Conservation (phyloP, 2,888 invertebrate genomes). For the Euproctis similis region DNA sequence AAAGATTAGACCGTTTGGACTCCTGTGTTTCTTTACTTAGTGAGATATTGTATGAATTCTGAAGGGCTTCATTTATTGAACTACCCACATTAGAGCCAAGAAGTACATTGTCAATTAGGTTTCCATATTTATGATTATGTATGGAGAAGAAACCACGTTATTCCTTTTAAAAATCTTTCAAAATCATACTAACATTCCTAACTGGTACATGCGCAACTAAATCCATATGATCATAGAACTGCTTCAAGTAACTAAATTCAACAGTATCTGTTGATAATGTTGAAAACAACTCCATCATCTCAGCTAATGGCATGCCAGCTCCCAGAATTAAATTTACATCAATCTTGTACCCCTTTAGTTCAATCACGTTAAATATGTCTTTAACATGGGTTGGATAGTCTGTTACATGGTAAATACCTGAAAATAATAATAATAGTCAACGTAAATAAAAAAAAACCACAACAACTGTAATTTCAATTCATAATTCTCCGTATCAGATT, state of each 20-base stretch:
- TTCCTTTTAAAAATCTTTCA: too few relatives aligned
- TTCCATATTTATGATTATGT: not conserved
- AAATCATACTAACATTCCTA: conserved; percentile 80
- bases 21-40: too few relatives aligned
- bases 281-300: conserved; percentile 58
- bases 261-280: conserved; percentile 32
- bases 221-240: conserved; percentile 79
- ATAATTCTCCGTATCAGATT: too few relatives aligned
- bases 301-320: conserved; percentile 49
- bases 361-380: conserved; percentile 48
- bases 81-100: too few relatives aligned
- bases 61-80: too few relatives aligned
- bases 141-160: too few relatives aligned
- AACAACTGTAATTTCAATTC: too few relatives aligned
- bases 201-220: conserved; percentile 83
- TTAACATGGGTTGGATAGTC: conserved; percentile 48
- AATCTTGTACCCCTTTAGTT: conserved; percentile 38
- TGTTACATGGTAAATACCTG: conserved; percentile 53
- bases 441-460: too few relatives aligned
- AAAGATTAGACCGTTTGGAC: too few relatives aligned
- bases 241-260: conserved; percentile 77
- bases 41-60: too few relatives aligned
- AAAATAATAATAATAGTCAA: conserved; percentile 16
- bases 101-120: too few relatives aligned
- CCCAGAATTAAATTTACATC: conserved; percentile 57